Evolutionary conservation across 1,140 invertebrate species (phyloP).

Genomic region (Glomeris maerens): DNA sequence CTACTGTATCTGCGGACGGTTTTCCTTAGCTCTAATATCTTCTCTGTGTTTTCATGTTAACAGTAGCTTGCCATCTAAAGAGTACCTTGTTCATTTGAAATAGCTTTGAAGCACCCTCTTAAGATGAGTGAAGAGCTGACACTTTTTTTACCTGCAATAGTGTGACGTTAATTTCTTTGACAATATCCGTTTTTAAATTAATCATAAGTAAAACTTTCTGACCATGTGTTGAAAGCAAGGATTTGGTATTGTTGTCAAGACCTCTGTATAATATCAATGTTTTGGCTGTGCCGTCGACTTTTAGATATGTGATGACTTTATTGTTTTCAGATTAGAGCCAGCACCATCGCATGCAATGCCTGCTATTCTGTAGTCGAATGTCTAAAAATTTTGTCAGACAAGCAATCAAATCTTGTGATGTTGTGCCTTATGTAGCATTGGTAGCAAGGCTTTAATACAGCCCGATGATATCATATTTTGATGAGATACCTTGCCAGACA

Average conservation of each 20-base stretch:
- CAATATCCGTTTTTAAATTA: too few species aligned
- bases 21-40: not conserved
- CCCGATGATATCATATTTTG: conserved; percentile 4
- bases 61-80: not conserved
- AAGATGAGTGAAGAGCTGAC: not conserved
- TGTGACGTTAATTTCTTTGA: too few species aligned
- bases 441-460: not conserved
- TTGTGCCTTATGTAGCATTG: not conserved
- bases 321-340: too few species aligned
- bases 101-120: not conserved
- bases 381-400: not conserved
- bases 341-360: too few species aligned
- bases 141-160: not conserved
- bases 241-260: not conserved
- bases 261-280: too few species aligned
- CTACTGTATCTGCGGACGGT: too few species aligned
- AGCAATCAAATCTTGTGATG: not conserved
- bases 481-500: conserved; percentile 1
- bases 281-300: too few species aligned
- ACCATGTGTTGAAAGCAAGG: too few species aligned
- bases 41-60: not conserved
- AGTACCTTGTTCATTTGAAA: not conserved
- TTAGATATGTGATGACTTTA: too few species aligned
- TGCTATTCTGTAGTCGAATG: not conserved
- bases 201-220: too few species aligned